Evolutionary conservation across 2,888 invertebrate species (phyloP).

Genomic region (Apodemia mormo): DNA sequence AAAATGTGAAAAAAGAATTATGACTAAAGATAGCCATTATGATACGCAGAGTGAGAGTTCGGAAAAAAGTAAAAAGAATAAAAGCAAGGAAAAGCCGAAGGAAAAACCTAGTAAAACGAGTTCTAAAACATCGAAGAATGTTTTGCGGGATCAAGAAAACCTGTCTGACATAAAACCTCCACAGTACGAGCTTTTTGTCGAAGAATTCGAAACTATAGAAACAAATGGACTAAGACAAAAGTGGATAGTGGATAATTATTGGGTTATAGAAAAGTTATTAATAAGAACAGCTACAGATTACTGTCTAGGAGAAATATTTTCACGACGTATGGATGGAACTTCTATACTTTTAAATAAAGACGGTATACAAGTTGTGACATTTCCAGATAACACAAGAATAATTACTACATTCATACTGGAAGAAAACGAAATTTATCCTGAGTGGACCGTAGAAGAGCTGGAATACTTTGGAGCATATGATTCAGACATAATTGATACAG

Average conservation of each 20-base stretch:
- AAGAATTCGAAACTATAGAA: constrained; percentile 64
- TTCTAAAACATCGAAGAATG: constrained; percentile 51
- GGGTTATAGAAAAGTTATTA: constrained; percentile 56
- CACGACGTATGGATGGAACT: constrained; percentile 62
- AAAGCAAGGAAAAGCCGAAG: constrained; percentile 46
- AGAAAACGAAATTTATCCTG: constrained; percentile 63
- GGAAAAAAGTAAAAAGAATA: constrained; percentile 56
- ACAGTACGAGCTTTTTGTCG: constrained; percentile 55
- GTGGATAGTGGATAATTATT: constrained; percentile 50
- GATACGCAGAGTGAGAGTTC: constrained; percentile 47
- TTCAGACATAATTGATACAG: constrained; percentile 44
- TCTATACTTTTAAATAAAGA: constrained; percentile 58
- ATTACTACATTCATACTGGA: constrained; percentile 57
- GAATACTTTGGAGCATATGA: constrained; percentile 52
- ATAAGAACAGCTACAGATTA: constrained; percentile 69
- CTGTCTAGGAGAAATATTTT: constrained; percentile 39
- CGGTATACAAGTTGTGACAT: constrained; percentile 63
- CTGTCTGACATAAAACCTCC: constrained; percentile 31
- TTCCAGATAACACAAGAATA: constrained; percentile 67
- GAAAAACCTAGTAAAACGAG: constrained; percentile 47
- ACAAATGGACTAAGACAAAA: constrained; percentile 57
- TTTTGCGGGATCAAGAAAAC: constrained; percentile 40
- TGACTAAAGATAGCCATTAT: constrained; percentile 38
- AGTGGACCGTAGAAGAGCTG: constrained; percentile 65
- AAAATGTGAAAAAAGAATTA: constrained; percentile 51